Conservation (phyloP, 2,113 vertebrate genomes). For the Gopherus evgoodei region DNA sequence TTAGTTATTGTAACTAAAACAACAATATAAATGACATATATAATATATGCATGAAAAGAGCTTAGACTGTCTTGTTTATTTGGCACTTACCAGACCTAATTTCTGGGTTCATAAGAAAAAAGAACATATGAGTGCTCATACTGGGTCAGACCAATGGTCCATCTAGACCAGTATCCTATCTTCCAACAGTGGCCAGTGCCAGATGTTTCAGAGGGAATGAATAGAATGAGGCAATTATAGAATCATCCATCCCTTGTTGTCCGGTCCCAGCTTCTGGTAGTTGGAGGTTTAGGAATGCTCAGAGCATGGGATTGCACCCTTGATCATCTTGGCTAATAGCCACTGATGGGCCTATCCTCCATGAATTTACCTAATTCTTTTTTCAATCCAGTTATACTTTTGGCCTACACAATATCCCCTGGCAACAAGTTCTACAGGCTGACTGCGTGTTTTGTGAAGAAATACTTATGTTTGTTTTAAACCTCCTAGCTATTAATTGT, state of each 20-base stretch:
- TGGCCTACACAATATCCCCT: neutral
- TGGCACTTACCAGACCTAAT: neutral
- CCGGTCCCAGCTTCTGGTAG: neutral
- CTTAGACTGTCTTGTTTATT: neutral
- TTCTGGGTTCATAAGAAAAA: neutral
- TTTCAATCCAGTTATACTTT: neutral
- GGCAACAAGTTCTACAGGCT: neutral
- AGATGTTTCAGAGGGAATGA: neutral
- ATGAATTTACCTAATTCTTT: no score
- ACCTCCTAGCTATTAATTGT: no score
- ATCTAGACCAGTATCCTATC: neutral
- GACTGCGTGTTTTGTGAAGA: neutral
- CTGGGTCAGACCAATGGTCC: neutral
- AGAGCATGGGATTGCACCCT: neutral
- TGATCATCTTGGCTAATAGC: neutral
- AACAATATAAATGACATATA: neutral
- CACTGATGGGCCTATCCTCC: neutral
- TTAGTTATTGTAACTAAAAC: neutral
- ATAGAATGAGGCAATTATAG: neutral
- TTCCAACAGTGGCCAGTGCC: neutral
- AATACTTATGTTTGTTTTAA: no score
- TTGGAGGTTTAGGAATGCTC: neutral
- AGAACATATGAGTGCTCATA: neutral
- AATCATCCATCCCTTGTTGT: neutral
- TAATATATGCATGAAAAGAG: neutral